Evolutionary conservation across 2,888 invertebrate genomes (phyloP).

Genomic region (Chesias legatella): DNA sequence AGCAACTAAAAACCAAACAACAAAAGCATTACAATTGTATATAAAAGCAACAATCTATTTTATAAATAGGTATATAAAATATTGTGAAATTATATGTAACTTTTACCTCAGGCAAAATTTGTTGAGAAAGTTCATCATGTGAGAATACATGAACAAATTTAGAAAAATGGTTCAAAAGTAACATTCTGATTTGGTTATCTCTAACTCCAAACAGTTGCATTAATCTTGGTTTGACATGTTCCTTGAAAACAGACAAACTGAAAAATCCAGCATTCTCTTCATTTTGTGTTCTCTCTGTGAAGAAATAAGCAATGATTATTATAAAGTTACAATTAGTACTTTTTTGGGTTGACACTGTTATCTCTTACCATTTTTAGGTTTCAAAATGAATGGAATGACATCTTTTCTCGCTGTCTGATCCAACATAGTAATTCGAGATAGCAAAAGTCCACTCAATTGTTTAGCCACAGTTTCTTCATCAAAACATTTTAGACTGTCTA

Average conservation of each 20-base stretch:
- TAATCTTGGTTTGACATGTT: slow-evolving; percentile 87
- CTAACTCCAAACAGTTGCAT: slow-evolving; percentile 91
- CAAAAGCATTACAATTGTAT: neutral
- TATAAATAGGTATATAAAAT: neutral
- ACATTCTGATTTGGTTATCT: slow-evolving; percentile 88
- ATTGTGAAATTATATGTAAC: slow-evolving; percentile 6
- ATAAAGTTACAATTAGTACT: too few relatives aligned
- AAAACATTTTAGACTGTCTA: slow-evolving; percentile 84
- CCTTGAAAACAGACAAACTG: slow-evolving; percentile 83
- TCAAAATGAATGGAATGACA: slow-evolving; percentile 85
- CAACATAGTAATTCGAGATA: slow-evolving; percentile 92
- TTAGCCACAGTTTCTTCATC: slow-evolving; percentile 91
- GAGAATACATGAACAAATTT: slow-evolving; percentile 88
- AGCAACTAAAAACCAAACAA: slow-evolving; percentile 81
- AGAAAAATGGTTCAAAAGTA: slow-evolving; percentile 88
- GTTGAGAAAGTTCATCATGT: slow-evolving; percentile 86
- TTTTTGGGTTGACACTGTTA: too few relatives aligned
- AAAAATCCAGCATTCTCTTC: slow-evolving; percentile 82
- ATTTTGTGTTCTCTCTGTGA: slow-evolving; percentile 57
- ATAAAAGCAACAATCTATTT: slow-evolving; percentile 1
- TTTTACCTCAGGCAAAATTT: slow-evolving; percentile 90
- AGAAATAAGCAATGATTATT: slow-evolving; percentile 34
- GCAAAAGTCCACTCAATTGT: slow-evolving; percentile 87
- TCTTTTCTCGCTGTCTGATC: slow-evolving; percentile 88
- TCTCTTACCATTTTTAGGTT: slow-evolving; percentile 83